Conservation (phyloP, 2,888 invertebrate species). For the Cenopis cana region DNA sequence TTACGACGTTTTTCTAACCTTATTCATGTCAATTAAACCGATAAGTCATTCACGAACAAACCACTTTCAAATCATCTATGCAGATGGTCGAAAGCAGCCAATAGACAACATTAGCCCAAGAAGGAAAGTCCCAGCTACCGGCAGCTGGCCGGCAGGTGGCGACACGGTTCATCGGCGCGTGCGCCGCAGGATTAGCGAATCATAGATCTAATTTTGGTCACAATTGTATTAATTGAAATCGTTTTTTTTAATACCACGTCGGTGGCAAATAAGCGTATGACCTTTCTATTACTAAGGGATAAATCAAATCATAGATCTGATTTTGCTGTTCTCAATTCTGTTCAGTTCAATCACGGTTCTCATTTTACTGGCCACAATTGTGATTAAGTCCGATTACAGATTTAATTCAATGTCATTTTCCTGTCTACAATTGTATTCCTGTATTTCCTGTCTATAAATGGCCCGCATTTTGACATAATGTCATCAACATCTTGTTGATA, state of each 20-base stretch:
- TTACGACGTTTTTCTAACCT: no score
- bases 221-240: neutral
- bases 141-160: constrained; percentile 79
- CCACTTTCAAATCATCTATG: neutral
- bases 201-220: constrained; percentile 40
- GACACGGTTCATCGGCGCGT: constrained; percentile 61
- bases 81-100: constrained; percentile 5
- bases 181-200: constrained; percentile 37
- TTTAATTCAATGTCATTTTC: neutral
- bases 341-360: no score
- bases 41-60: neutral
- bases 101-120: constrained; percentile 17
- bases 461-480: no score
- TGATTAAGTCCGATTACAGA: neutral
- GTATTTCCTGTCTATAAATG: no score
- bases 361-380: neutral
- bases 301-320: neutral
- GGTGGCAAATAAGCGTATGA: no score
- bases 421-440: neutral
- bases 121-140: constrained; percentile 49
- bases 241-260: neutral
- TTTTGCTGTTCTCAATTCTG: neutral
- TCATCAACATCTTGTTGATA: no score
- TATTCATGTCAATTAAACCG: neutral
- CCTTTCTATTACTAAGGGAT: no score